Percentiles rank a stretch among this genome's conserved stretches.
Conservation (phyloP, 2,797 vertebrate genomes). For the Psittacula derbiana region DNA sequence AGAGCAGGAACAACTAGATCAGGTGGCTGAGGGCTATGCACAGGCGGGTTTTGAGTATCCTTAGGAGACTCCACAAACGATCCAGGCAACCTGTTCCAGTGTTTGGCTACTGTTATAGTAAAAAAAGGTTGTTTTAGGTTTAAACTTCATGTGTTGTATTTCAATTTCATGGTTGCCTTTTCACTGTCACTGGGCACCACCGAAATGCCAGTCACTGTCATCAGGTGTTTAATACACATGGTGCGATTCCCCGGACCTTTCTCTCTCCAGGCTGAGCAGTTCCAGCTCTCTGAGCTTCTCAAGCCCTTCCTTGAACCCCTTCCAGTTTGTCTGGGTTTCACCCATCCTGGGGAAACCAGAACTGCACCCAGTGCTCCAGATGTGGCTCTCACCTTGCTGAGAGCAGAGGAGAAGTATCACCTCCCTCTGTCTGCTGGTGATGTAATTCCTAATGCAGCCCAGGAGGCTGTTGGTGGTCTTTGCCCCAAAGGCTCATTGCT, state of each 20-base stretch:
- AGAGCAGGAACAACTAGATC: neutral
- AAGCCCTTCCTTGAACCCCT: neutral
- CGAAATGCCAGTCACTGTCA: neutral
- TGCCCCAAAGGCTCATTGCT: neutral
- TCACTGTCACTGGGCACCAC: neutral
- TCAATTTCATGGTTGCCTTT: neutral
- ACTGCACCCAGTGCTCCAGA: neutral
- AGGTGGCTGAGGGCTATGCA: neutral
- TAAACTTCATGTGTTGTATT: neutral
- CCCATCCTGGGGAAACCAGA: neutral
- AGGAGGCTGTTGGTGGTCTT: neutral
- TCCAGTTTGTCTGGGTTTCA: neutral
- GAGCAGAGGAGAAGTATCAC: neutral
- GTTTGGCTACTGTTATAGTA: neutral
- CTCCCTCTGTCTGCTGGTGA: neutral
- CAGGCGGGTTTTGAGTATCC: neutral
- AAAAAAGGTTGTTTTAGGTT: neutral
- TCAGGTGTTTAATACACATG: neutral
- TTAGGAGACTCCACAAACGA: neutral
- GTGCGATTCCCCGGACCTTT: neutral
- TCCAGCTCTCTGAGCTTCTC: neutral
- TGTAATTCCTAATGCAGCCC: neutral
- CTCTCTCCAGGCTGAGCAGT: neutral
- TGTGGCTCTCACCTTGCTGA: neutral
- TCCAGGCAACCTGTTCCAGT: neutral